Evolutionary conservation across 1,140 invertebrate species (phyloP).

Genomic region (Cyrtorhinus lividipennis): DNA sequence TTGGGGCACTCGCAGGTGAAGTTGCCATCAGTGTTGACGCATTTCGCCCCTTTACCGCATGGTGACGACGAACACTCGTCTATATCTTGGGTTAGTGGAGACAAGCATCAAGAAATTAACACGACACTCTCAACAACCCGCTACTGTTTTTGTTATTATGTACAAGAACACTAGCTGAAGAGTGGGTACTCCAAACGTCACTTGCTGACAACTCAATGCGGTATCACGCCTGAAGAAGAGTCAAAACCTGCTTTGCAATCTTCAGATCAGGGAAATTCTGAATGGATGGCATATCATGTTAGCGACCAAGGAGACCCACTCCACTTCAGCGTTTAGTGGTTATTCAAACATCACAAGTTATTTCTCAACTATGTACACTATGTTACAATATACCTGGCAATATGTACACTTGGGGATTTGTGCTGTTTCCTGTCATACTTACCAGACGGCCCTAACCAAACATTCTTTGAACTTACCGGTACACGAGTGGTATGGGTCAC

Average conservation of each 20-base stretch:
- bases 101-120: background rate
- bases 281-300: no score
- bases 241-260: no score
- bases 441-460: background rate
- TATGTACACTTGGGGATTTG: constrained; percentile 7
- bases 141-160: background rate
- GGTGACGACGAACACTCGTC: constrained; percentile 40
- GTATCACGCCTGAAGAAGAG: no score
- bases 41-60: constrained; percentile 54
- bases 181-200: no score
- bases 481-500: constrained; percentile 53
- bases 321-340: no score
- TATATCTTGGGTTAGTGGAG: constrained; percentile 30
- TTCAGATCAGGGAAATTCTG: no score
- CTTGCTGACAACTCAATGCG: no score
- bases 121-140: background rate
- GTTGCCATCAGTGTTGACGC: constrained; percentile 57
- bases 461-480: constrained; percentile 37
- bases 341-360: background rate
- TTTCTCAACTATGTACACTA: constrained; percentile 4
- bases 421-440: constrained; percentile 12
- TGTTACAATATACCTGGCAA: no score
- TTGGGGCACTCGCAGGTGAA: constrained; percentile 58
- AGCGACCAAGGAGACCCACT: no score
- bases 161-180: no score